These are phyloP conservation scores for Pegoplata infirma DNA, from an alignment of 2,888 invertebrate species.

Conservation along the genomic window DNA sequence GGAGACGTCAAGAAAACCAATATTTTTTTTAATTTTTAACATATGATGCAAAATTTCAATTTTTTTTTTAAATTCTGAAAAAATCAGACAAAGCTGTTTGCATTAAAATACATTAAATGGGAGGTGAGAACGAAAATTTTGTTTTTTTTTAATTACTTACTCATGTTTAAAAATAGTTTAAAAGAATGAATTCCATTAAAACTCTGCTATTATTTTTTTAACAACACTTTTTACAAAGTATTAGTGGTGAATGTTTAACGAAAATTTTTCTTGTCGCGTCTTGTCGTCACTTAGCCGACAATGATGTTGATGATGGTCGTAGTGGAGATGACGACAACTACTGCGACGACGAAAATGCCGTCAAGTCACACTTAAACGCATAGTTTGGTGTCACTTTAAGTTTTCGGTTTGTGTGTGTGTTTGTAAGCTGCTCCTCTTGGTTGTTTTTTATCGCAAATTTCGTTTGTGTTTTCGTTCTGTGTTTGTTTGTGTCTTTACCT, in stretches of 20 bases:
- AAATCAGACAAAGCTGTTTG: too few species aligned
- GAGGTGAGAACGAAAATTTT: too few species aligned
- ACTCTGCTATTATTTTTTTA: neutral
- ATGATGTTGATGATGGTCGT: slow-evolving; percentile 31
- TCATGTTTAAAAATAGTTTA: too few species aligned
- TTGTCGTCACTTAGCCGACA: slow-evolving; percentile 54
- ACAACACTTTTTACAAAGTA: slow-evolving; percentile 21
- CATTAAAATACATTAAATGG: too few species aligned
- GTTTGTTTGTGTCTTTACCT: slow-evolving; percentile 47
- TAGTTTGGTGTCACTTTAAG: slow-evolving; percentile 62
- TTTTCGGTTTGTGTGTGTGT: slow-evolving; percentile 38
- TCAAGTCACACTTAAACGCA: slow-evolving; percentile 64
- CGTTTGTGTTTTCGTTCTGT: slow-evolving; percentile 5
- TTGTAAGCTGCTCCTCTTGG: too few species aligned
- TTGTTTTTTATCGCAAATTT: slow-evolving; percentile 25
- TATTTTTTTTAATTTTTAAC: too few species aligned
- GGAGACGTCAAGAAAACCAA: too few species aligned
- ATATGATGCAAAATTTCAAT: too few species aligned
- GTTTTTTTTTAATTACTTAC: too few species aligned
- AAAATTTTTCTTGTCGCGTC: slow-evolving; percentile 54
- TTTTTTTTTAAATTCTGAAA: too few species aligned
- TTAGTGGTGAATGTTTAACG: slow-evolving; percentile 27
- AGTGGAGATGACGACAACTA: slow-evolving; percentile 9
- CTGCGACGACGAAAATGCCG: slow-evolving; percentile 33
- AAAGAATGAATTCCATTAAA: neutral